phyloP scores from a whole-genome alignment of 2,113 vertebrate genomes.

The Semnornis frantzii region DNA sequence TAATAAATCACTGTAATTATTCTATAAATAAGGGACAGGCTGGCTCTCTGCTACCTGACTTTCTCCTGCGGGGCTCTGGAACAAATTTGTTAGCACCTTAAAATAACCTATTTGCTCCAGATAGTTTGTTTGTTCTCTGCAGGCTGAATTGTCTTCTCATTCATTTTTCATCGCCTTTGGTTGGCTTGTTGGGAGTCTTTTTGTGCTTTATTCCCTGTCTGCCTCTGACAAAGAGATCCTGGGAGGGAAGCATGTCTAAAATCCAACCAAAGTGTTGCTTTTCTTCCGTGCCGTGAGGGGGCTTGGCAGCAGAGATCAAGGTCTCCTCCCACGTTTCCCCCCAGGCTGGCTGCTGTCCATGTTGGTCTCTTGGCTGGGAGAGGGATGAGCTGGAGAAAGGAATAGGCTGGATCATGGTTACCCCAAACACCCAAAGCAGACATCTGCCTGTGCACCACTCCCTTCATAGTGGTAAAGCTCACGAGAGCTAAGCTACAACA shows the following conservation, averaged over 20 bases:
- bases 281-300: neutral
- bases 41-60: neutral
- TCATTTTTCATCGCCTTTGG: conserved; percentile 35
- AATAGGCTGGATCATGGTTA: fast-evolving
- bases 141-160: conserved; percentile 20
- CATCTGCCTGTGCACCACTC: neutral
- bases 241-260: neutral
- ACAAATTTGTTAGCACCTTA: conserved; percentile 61
- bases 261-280: neutral
- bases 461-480: neutral
- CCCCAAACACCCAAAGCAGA: neutral
- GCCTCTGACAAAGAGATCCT: neutral
- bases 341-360: fast-evolving
- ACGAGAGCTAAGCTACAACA: too few species aligned
- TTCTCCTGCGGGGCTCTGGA: conserved; percentile 25
- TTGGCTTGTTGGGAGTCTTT: neutral
- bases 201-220: neutral
- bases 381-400: neutral
- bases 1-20: conserved; percentile 67
- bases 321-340: neutral
- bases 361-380: neutral
- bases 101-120: conserved; percentile 56
- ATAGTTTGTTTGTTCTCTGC: conserved; percentile 53
- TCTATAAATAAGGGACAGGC: conserved; percentile 60
- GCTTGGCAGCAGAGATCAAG: neutral